phyloP scores from a whole-genome alignment of 2,888 invertebrate genomes.

The Pyrochroa serraticornis region DNA sequence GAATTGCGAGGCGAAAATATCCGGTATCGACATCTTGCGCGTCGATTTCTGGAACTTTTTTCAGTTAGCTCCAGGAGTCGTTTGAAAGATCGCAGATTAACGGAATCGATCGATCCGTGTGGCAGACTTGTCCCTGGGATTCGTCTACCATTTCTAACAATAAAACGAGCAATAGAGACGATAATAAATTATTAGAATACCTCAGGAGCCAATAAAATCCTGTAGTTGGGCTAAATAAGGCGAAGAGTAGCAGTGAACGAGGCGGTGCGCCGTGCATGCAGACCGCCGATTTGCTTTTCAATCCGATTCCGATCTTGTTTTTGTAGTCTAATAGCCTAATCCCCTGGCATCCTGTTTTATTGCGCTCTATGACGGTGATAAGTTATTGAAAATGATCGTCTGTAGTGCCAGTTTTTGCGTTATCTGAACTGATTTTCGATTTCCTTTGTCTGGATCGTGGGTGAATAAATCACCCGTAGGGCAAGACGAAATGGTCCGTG shows the following conservation, averaged over 20 bases:
- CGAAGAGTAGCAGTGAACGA: slow-evolving; percentile 6
- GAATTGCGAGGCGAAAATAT: no score
- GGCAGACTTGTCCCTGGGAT: background rate
- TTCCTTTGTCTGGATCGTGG: no score
- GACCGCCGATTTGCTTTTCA: slow-evolving; percentile 16
- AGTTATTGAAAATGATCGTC: slow-evolving; percentile 9
- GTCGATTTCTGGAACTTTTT: no score
- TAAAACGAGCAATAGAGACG: slow-evolving; percentile 22
- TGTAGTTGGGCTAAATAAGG: slow-evolving; percentile 26
- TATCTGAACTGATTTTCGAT: no score
- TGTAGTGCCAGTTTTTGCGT: slow-evolving; percentile 14
- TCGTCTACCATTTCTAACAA: slow-evolving; percentile 17
- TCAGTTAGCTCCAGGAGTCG: no score
- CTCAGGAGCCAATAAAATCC: slow-evolving; percentile 25
- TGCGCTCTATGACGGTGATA: slow-evolving; percentile 3
- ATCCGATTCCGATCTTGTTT: slow-evolving; percentile 23
- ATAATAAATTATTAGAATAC: slow-evolving; percentile 29
- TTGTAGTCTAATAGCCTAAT: slow-evolving; percentile 21
- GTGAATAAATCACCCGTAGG: no score
- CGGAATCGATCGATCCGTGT: slow-evolving; percentile 24
- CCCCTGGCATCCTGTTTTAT: slow-evolving; percentile 20
- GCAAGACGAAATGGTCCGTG: no score
- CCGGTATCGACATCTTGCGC: no score
- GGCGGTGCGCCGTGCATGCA: slow-evolving; percentile 17
- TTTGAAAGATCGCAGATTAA: slow-evolving; percentile 3